A percentile compares a stretch with the other conserved stretches of the same genome.
Evolutionary conservation across 1,140 invertebrate genomes (phyloP).

Genomic region (Tetraneura akinire): DNA sequence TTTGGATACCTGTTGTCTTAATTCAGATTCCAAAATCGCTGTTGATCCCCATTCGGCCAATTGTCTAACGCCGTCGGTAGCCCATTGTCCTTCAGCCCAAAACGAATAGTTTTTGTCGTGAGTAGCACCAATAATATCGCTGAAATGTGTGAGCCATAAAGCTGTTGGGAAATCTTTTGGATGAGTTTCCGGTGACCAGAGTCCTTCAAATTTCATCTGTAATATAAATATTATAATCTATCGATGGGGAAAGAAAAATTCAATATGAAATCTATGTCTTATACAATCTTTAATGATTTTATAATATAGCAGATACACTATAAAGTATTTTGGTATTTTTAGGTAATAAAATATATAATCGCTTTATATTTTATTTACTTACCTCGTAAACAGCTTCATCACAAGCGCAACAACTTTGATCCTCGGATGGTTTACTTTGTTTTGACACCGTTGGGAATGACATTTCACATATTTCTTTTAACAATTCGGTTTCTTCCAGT

Average conservation of each 20-base stretch:
- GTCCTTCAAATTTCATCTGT: conserved; percentile 88
- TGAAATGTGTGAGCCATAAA: conserved; percentile 92
- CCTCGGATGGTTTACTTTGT: neutral
- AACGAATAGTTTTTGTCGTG: conserved; percentile 89
- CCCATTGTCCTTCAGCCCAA: conserved; percentile 89
- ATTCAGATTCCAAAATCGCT: conserved; percentile 85
- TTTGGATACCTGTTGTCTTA: conserved; percentile 69
- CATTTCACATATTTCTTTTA: conserved; percentile 37
- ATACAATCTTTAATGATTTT: no score
- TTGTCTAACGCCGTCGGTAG: conserved; percentile 89
- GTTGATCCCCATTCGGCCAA: conserved; percentile 93
- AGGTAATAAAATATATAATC: no score
- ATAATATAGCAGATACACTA: no score
- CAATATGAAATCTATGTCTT: no score
- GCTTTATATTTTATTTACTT: conserved; percentile 16
- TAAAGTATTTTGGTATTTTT: no score
- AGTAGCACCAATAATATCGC: conserved; percentile 94
- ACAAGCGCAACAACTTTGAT: conserved; percentile 81
- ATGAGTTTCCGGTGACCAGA: conserved; percentile 95
- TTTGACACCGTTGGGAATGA: neutral
- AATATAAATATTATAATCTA: conserved; percentile 26
- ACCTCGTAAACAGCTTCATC: conserved; percentile 93
- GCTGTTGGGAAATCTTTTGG: conserved; percentile 92
- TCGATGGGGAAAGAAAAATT: no score
- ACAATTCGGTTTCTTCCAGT: neutral